Percentiles rank a stretch among this genome's conserved stretches.
Evolutionary conservation across 2,888 invertebrate species (phyloP).

Genomic region (Epinotia nisella): DNA sequence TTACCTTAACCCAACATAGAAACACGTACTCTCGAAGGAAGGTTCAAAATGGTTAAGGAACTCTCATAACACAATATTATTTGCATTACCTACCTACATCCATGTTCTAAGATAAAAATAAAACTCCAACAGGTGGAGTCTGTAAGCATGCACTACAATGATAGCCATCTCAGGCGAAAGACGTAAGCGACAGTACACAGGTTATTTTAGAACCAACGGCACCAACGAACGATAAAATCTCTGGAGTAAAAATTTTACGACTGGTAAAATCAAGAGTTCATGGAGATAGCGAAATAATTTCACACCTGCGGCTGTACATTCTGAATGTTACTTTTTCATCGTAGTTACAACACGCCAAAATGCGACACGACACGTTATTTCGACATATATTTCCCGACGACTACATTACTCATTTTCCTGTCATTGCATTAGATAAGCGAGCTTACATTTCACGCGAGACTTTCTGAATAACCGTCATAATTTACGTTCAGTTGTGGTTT

Average conservation of each 20-base stretch:
- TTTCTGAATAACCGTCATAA: slow-evolving; percentile 1
- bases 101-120: slow-evolving; percentile 67
- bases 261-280: slow-evolving; percentile 66
- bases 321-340: slow-evolving; percentile 56
- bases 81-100: slow-evolving; percentile 47
- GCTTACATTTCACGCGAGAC: neutral
- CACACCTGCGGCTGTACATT: slow-evolving; percentile 59
- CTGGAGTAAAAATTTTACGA: slow-evolving; percentile 67
- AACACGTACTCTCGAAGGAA: too few relatives aligned
- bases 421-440: slow-evolving; percentile 28
- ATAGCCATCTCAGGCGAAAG: slow-evolving; percentile 60
- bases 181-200: slow-evolving; percentile 58
- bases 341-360: slow-evolving; percentile 39
- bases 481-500: slow-evolving; percentile 5
- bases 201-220: slow-evolving; percentile 60
- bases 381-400: slow-evolving; percentile 30
- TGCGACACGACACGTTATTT: slow-evolving; percentile 20
- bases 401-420: slow-evolving; percentile 35
- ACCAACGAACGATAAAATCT: slow-evolving; percentile 62
- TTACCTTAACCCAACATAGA: too few relatives aligned
- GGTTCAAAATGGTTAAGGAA: neutral
- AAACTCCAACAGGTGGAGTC: slow-evolving; percentile 68
- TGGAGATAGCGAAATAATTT: slow-evolving; percentile 64
- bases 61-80: slow-evolving; percentile 20
- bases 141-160: slow-evolving; percentile 62